Percentiles rank a stretch among this genome's conserved stretches.
These are phyloP conservation scores for Brenthis hecate DNA, from an alignment of 2,888 invertebrate genomes.

Conservation along the genomic window DNA sequence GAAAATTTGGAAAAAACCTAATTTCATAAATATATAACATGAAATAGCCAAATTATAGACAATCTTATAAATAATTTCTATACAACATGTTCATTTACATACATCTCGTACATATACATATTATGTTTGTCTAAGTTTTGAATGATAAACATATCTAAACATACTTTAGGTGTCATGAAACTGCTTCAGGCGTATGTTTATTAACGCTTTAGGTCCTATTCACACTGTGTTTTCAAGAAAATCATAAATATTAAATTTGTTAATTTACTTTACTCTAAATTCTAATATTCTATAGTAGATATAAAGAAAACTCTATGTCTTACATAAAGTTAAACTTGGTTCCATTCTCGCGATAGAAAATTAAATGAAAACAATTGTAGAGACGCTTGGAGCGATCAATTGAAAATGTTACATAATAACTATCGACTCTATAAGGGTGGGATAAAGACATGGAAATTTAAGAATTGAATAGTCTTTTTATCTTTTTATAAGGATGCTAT, in stretches of 20 bases:
- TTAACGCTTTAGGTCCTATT: background rate
- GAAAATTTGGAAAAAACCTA: no score
- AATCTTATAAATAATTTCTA: no score
- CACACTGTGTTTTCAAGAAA: background rate
- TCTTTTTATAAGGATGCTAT: no score
- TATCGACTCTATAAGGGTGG: no score
- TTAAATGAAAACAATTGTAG: slow-evolving; percentile 44
- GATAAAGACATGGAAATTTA: no score
- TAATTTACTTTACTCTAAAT: background rate
- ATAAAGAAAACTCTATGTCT: slow-evolving; percentile 5
- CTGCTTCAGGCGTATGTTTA: slow-evolving; percentile 32
- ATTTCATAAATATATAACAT: no score
- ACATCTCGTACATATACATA: no score
- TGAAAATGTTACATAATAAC: no score
- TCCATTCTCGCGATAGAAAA: slow-evolving; percentile 42
- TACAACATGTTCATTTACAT: no score
- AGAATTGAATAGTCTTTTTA: no score
- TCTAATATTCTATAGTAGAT: no score
- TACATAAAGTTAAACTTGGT: slow-evolving; percentile 3
- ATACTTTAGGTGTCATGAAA: slow-evolving; percentile 36
- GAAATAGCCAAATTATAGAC: no score
- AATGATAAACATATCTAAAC: slow-evolving; percentile 37
- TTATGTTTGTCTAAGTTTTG: slow-evolving; percentile 30
- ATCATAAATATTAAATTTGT: background rate
- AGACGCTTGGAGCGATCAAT: background rate